phyloP scores from a whole-genome alignment of 1,140 invertebrate species.

The Coelopa frigida region DNA sequence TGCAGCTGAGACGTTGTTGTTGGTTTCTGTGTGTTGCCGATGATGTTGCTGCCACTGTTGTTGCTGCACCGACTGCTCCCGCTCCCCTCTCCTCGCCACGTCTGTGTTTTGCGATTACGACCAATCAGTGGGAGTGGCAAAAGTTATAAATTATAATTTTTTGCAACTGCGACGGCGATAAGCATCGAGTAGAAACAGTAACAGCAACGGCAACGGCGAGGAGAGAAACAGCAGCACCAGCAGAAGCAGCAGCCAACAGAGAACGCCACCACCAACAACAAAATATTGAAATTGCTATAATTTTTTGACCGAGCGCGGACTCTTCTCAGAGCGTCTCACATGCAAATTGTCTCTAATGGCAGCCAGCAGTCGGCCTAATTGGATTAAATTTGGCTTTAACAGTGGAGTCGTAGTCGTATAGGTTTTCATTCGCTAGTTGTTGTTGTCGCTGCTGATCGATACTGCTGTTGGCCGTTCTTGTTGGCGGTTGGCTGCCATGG shows the following conservation, averaged over 20 bases:
- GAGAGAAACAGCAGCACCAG: slow-evolving; percentile 4
- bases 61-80: background rate
- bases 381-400: slow-evolving; percentile 10
- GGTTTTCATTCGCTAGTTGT: background rate
- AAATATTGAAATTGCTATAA: slow-evolving; percentile 4
- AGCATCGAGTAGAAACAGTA: background rate
- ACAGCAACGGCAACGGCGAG: background rate
- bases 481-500: background rate
- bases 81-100: background rate
- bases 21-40: slow-evolving; percentile 1
- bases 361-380: slow-evolving; percentile 8
- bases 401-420: slow-evolving; percentile 8
- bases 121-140: slow-evolving; percentile 9
- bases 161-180: background rate
- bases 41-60: slow-evolving; percentile 6
- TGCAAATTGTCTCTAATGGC: slow-evolving; percentile 7
- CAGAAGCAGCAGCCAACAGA: slow-evolving; percentile 1
- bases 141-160: slow-evolving; percentile 15
- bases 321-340: background rate
- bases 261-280: slow-evolving; percentile 6
- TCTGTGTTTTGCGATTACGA: background rate
- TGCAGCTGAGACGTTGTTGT: background rate
- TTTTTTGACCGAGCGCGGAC: background rate
- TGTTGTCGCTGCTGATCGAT: background rate
- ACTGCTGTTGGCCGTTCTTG: background rate